A percentile compares a stretch with the other conserved stretches of the same genome.
Evolutionary conservation across 2,888 invertebrate genomes (phyloP).

Genomic region (Formica aserva): DNA sequence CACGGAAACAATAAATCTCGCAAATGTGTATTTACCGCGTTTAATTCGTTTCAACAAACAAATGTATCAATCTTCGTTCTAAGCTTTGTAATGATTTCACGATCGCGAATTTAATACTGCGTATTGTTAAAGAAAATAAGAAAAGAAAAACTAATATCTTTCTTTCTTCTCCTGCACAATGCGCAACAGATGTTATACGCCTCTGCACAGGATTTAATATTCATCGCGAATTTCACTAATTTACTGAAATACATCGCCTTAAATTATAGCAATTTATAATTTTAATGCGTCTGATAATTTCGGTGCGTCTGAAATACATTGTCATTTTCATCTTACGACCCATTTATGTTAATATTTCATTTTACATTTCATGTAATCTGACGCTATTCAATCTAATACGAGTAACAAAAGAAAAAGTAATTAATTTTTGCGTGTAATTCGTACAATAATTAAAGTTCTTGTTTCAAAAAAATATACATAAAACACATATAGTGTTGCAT

Average conservation of each 20-base stretch:
- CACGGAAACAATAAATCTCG: not conserved
- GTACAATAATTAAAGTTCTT: not conserved
- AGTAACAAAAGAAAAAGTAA: not conserved
- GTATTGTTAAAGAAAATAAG: not conserved
- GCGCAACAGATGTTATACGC: not conserved
- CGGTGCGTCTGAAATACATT: not conserved
- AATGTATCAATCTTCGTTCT: not conserved
- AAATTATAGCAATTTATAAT: slow-evolving; percentile 8
- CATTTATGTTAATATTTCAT: not conserved
- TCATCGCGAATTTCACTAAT: slow-evolving; percentile 8
- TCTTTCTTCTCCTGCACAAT: not conserved
- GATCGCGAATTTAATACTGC: not conserved
- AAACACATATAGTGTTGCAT: not conserved
- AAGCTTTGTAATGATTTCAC: not conserved
- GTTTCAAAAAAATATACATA: not conserved
- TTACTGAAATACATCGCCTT: not conserved
- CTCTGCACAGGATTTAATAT: slow-evolving; percentile 9
- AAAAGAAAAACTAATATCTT: not conserved
- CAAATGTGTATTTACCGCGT: not conserved
- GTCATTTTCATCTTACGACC: not conserved
- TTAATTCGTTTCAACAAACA: not conserved
- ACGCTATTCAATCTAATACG: not conserved
- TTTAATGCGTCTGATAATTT: not conserved
- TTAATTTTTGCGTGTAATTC: not conserved
- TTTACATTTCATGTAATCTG: not conserved